These are phyloP conservation scores for Eupithecia dodoneata DNA, from an alignment of 2,888 invertebrate species.

Conservation along the genomic window DNA sequence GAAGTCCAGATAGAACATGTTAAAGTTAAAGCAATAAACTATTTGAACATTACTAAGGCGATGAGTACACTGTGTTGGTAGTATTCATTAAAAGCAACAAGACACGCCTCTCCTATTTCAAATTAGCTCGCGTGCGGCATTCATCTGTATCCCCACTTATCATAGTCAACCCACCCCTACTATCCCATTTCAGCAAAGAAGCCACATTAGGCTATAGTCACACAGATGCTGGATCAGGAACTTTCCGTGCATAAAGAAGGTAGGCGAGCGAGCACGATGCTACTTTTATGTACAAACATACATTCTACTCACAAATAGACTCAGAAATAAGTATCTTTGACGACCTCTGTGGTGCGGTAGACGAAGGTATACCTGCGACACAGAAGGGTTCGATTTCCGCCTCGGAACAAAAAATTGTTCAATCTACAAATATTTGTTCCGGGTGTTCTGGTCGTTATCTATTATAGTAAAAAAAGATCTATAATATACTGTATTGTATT, in stretches of 20 bases:
- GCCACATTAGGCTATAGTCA: conserved; percentile 43
- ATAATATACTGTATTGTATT: too few relatives aligned
- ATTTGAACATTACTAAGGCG: not conserved
- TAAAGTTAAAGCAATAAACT: too few relatives aligned
- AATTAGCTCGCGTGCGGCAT: conserved; percentile 18
- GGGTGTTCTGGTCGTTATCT: too few relatives aligned
- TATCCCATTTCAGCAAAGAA: conserved; percentile 43
- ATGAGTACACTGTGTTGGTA: not conserved
- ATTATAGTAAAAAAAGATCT: too few relatives aligned
- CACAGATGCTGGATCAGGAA: not conserved
- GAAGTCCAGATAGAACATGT: not conserved
- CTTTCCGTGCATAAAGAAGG: not conserved
- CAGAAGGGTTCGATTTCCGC: too few relatives aligned
- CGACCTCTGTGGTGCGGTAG: too few relatives aligned
- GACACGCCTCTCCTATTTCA: conserved; percentile 11
- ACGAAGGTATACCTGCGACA: too few relatives aligned
- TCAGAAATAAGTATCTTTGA: too few relatives aligned
- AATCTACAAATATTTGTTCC: too few relatives aligned
- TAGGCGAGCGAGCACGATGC: not conserved
- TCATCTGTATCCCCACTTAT: conserved; percentile 26
- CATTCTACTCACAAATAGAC: too few relatives aligned
- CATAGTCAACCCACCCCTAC: conserved; percentile 25
- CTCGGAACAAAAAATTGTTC: too few relatives aligned
- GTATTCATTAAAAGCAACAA: conserved; percentile 9
- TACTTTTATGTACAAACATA: not conserved